Conservation (phyloP, 2,888 invertebrate species). For the Ectropis crepuscularia region DNA sequence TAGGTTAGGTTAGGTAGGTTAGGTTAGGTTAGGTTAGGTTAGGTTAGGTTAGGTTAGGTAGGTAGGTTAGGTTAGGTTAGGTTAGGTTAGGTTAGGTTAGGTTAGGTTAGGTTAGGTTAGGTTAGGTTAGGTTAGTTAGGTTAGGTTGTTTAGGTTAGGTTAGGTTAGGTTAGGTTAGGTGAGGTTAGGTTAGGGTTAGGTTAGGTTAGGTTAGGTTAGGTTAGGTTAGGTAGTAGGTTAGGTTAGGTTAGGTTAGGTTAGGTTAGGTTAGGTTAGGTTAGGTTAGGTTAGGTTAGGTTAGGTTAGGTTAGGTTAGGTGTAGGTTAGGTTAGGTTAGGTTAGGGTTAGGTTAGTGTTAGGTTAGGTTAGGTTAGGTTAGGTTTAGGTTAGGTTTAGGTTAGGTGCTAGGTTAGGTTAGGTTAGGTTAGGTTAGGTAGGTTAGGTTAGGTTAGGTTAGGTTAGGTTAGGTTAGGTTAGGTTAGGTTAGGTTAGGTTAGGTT, state of each 20-base stretch:
- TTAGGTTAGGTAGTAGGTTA: constrained; percentile 25
- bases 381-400: constrained; percentile 44
- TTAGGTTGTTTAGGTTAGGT: constrained; percentile 35
- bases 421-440: constrained; percentile 43
- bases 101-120: constrained; percentile 34
- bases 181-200: constrained; percentile 31
- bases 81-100: constrained; percentile 34
- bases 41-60: constrained; percentile 32
- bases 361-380: constrained; percentile 32
- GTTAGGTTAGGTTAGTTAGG: constrained; percentile 34
- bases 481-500: constrained; percentile 28
- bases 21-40: constrained; percentile 32
- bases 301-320: constrained; percentile 42
- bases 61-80: constrained; percentile 31
- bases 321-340: constrained; percentile 26
- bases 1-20: constrained; percentile 26
- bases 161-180: constrained; percentile 33
- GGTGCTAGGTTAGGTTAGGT: constrained; percentile 43
- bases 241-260: constrained; percentile 21
- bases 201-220: constrained; percentile 38
- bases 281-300: constrained; percentile 44
- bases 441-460: constrained; percentile 40
- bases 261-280: constrained; percentile 40
- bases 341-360: constrained; percentile 37
- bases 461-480: constrained; percentile 38